Evolutionary conservation across 1,140 invertebrate species (phyloP).

Genomic region (Diabrotica undecimpunctata): DNA sequence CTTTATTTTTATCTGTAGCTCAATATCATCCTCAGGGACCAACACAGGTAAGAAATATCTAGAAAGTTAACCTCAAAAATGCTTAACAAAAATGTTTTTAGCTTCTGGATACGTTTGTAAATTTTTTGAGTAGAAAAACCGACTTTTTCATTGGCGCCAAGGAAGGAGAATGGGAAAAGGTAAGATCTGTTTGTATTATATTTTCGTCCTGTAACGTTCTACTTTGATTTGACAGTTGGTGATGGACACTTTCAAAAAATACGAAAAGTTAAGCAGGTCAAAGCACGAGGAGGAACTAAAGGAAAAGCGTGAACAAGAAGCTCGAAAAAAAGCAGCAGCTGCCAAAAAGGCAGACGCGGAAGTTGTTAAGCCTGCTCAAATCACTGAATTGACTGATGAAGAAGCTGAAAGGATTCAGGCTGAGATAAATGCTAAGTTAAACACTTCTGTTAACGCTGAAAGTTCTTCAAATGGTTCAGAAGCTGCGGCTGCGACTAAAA

Average conservation of each 20-base stretch:
- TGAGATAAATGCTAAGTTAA: conserved; percentile 64
- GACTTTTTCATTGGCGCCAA: conserved; percentile 91
- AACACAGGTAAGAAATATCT: conserved; percentile 66
- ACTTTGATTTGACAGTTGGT: conserved; percentile 57
- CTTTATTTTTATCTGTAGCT: conserved; percentile 85
- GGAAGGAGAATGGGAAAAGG: conserved; percentile 76
- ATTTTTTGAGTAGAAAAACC: conserved; percentile 90
- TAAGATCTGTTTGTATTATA: conserved; percentile 41
- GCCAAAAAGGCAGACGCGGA: conserved; percentile 59
- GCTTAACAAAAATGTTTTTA: conserved; percentile 51
- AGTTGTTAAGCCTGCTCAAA: conserved; percentile 53
- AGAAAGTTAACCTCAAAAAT: conserved; percentile 36
- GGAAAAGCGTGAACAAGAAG: conserved; percentile 60
- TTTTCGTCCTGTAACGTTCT: conserved; percentile 21
- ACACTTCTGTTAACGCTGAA: neutral
- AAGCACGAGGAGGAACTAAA: conserved; percentile 62
- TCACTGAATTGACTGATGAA: conserved; percentile 89
- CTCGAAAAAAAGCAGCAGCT: conserved; percentile 60
- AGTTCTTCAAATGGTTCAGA: conserved; percentile 30
- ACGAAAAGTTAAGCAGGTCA: conserved; percentile 65
- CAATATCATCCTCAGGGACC: conserved; percentile 91
- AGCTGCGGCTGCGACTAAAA: conserved; percentile 42
- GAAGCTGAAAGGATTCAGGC: conserved; percentile 82
- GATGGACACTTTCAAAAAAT: conserved; percentile 74
- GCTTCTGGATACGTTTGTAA: conserved; percentile 87